Base-by-base conservation (phyloP, 2,888 invertebrate species). In the Nomada lathburiana region DNA sequence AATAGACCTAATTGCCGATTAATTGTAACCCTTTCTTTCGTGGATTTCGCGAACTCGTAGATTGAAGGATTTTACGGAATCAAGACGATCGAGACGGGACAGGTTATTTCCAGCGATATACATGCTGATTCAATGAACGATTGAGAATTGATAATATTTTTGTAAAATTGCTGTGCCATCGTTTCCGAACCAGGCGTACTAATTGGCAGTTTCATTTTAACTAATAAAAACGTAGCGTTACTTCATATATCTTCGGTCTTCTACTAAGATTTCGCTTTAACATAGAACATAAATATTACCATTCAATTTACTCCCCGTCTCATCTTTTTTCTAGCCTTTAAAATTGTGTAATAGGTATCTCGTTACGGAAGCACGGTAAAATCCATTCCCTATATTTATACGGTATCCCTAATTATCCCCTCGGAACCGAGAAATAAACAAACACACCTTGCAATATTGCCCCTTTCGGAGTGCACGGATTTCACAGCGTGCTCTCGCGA, bases 1-100 rank as follows among this genome's bases (percentile, higher is more conserved):
- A 18, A 9, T 26, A 29, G 60, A 60, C 53, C 53, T 52, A 64
- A 79, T 76, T 53, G 79, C 36, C 60, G 77, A 53, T 65, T 53
- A 74, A 77, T 60, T 18, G 42, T 20, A 18, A 47, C 44, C 74
- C 13, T 47, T 67, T 73, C 73, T 70, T 69, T 36, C 20, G 57
- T 7, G 53, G 26, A n/a, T 36, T 44, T 26, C 65, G 63, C 47
- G 5, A 50, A 26, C 36, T 18, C 7, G 11, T 20, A 7, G 50
- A 9, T 9, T 11, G 23, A 44, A 7, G 13, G 16, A n/a, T 44
- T 60, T 53, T 53, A 29, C 16, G 60, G 20, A 52, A 75, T 67
- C 47, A 36, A 7, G 36, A 36, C 36, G 36, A 36, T 36, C 36
- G 7, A 7, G 9, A 36, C 7, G 36, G 36, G 36, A 1, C 36